Base-by-base conservation (phyloP, 2,113 vertebrate species). In the Ia io region DNA sequence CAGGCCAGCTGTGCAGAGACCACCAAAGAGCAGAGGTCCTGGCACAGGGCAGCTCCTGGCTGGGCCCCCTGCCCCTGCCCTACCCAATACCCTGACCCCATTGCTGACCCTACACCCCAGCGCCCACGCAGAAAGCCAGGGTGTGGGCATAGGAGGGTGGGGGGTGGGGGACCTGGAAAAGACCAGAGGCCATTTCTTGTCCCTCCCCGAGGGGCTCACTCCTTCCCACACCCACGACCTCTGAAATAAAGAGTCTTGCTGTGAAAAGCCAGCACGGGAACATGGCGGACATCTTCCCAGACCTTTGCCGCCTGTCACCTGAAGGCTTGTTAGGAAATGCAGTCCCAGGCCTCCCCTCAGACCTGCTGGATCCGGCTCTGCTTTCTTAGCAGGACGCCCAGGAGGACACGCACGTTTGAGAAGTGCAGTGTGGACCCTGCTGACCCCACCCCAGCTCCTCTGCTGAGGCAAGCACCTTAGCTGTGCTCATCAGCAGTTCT, bases 201-300 rank as follows among this genome's bases (percentile, higher is more conserved):
- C 40, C 28, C 28, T 73, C 49, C 16, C 12, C 1, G 25, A 8
- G 37, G 84, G 35, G 47, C 70, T 76, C 80, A 77, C 44, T 30
- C 70, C 44, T 53, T 1, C 18, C 18, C 59, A 67, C 10, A 17
- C 20, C 56, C 59, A 42, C 4, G 1, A 10, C 44, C 13, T 18
- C 2, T 25, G 90, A 61, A 47, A 14, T 61, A 28, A 28, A 63
- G 37, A 71, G 9, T 4, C 51, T 47, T 59, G 65, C 37, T 59
- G 3, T 30, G 25, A 16, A 53, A 51, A 5, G 6, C 49, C 53
- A 20, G 20, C n/a, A 13, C 0, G 0, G 42, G 53, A 59, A 8
- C 42, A 30, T 9, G 2, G 25, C 6, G 0, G 42, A 9, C 17
- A 25, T 13, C 42, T 40, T 56, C n/a, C 44, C 25, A 40, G 25